Evolutionary conservation across 2,797 vertebrate genomes (phyloP).

Genomic region (Allobates femoralis): DNA sequence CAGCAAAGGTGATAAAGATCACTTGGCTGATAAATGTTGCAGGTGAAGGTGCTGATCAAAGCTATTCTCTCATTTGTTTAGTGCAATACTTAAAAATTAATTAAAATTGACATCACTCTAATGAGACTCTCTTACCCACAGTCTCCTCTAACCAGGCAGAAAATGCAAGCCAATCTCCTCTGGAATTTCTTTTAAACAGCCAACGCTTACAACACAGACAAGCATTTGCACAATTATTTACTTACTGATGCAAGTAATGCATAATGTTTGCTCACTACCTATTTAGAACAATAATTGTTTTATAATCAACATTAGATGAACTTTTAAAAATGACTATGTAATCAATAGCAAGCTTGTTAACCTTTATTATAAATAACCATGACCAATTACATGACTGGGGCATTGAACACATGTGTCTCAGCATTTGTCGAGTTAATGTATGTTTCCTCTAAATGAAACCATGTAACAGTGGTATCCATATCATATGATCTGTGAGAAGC

Average conservation of each 20-base stretch:
- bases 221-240: conserved; percentile 58
- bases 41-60: conserved; percentile 69
- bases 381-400: conserved; percentile 17
- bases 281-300: conserved; percentile 61
- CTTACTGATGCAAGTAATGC: conserved; percentile 24
- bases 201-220: conserved; percentile 33
- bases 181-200: conserved; percentile 48
- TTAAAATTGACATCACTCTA: conserved; percentile 72
- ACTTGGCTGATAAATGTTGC: conserved; percentile 70
- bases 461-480: too few relatives aligned
- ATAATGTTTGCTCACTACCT: conserved; percentile 35
- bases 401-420: background rate
- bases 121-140: conserved; percentile 68
- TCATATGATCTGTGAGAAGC: too few relatives aligned
- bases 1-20: conserved; percentile 68
- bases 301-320: conserved; percentile 14
- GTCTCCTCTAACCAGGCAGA: conserved; percentile 62
- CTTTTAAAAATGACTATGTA: conserved; percentile 50
- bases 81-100: conserved; percentile 75
- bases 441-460: too few relatives aligned
- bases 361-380: background rate
- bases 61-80: conserved; percentile 70
- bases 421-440: background rate
- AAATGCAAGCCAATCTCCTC: conserved; percentile 62
- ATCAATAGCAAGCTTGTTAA: conserved; percentile 46